Evolutionary conservation across 2,888 invertebrate genomes (phyloP), one percentile per base, ranked within the genome.

Genomic region (Drosophila heteroneura): DNA sequence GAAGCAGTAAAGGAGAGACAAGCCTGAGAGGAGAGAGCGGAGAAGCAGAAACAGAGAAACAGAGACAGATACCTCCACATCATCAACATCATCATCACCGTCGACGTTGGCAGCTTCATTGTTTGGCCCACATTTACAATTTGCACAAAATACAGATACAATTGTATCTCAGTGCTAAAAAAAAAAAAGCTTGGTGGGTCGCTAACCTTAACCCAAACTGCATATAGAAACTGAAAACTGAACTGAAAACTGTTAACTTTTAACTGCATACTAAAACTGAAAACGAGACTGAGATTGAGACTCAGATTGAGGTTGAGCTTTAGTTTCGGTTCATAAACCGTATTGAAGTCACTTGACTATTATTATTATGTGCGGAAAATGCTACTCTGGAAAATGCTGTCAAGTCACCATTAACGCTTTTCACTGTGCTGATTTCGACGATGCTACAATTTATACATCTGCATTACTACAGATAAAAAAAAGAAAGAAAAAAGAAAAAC

Each of bases 181-280:
- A 28, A 22, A 22, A 26, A 53, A 39, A 56, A 19, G 26, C 16
- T 61, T n/a, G 60, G 51, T 65, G 70, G 79, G 56, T 67, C 65
- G 49, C 35, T 51, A 76, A 83, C 76, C 76, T 84, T 81, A 84
- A 79, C 84, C 82, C 82, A 65, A 81, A 75, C 73, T 71, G 68
- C 52, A 66, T 35, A 69, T 54, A 37, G 53, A 70, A 76, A 76
- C 47, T 57, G 57, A 57, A 57, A 57, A 30, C 73, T 53, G 10
- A 79, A 73, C 44, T 10, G 28, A 28, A 30, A 51, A 51, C 66
- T 54, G 5, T 12, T 12, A n/a, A n/a, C 16, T 28, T 19, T n/a
- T 39, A 77, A 71, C 70, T 65, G 63, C 52, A 63, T n/a, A 65
- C 49, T 53, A 30, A 39, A 58, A 58, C 69, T 51, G 62, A 72